Base-by-base conservation (phyloP, 2,888 invertebrate genomes). In the Rosalia funebris region DNA sequence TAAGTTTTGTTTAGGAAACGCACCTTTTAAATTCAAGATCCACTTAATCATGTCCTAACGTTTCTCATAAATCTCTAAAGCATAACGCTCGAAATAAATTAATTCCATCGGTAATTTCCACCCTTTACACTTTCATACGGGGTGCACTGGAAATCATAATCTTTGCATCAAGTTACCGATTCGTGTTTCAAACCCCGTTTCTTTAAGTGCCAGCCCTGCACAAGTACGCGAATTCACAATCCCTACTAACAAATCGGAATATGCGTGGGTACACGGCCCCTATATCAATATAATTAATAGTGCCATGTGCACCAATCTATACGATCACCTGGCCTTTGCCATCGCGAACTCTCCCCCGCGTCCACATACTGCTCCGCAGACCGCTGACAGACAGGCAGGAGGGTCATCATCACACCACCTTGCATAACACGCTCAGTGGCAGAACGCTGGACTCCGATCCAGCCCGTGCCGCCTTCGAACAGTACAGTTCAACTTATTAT, bases 261-360 rank as follows among this genome's bases (percentile, higher is more conserved):
- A 58, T 54, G 67, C 61, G 58, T 62, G 62, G 60, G 60, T 52
- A 46, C 11, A 48, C 42, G 62, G 62, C 65, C 72, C 66, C 66
- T 67, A 66, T 68, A 66, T 64, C 68, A 66, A 67, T 66, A 70
- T 71, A 75, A 75, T 75, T 75, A 75, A 75, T 75, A 74, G 73
- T 72, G 70, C 75, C 75, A 75, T 75, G 74, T 75, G 75, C 71
- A 73, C 75, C 75, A 76, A 77, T 76, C 75, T 75, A 76, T 75
- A 75, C 71, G 41, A 71, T 74, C 75, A 74, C 76, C 76, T 75
- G 76, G 75, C 71, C 68, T 58, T 65, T 15, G 42, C 57, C 60
- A 45, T 57, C 57, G 62, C 60, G 62, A 62, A 62, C 62, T 62
- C 65, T 62, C 65, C 65, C 62, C 65, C 65, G 62, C 65, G 2